Evolutionary conservation across 2,888 invertebrate species (phyloP).

Genomic region (Platycheirus rosarum): DNA sequence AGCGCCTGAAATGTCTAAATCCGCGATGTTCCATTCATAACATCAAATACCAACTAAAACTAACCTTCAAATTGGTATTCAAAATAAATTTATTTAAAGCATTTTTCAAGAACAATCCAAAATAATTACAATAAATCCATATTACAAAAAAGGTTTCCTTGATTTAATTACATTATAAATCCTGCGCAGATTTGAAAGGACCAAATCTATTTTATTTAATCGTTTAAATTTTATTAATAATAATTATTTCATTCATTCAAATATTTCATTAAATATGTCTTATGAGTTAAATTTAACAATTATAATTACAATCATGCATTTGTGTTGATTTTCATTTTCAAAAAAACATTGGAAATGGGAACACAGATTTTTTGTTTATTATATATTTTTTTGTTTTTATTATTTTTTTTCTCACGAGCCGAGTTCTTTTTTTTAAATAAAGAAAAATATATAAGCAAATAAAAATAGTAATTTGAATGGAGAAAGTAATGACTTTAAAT

Average conservation of each 20-base stretch:
- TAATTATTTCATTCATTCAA: slow-evolving; percentile 52
- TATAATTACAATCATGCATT: slow-evolving; percentile 60
- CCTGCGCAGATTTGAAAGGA: slow-evolving; percentile 56
- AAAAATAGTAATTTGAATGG: slow-evolving; percentile 11
- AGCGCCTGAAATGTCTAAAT: no score
- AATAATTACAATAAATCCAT: slow-evolving; percentile 72
- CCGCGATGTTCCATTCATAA: no score
- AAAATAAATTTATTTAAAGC: slow-evolving; percentile 74
- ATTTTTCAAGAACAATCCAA: slow-evolving; percentile 72
- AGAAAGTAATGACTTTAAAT: not conserved
- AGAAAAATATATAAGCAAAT: not conserved
- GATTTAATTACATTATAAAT: slow-evolving; percentile 60
- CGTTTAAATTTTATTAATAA: slow-evolving; percentile 33
- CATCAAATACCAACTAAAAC: no score
- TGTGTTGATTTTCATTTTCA: slow-evolving; percentile 61
- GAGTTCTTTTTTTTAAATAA: slow-evolving; percentile 48
- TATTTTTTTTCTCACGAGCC: slow-evolving; percentile 61
- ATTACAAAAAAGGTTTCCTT: slow-evolving; percentile 64
- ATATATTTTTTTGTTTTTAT: slow-evolving; percentile 39
- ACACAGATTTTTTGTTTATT: slow-evolving; percentile 67
- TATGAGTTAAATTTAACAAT: slow-evolving; percentile 70
- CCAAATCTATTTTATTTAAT: slow-evolving; percentile 41
- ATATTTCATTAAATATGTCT: slow-evolving; percentile 66
- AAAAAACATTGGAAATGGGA: slow-evolving; percentile 67
- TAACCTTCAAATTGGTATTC: slow-evolving; percentile 57